Conservation (phyloP, 2,113 vertebrate species). For the Zosterops borbonicus region DNA sequence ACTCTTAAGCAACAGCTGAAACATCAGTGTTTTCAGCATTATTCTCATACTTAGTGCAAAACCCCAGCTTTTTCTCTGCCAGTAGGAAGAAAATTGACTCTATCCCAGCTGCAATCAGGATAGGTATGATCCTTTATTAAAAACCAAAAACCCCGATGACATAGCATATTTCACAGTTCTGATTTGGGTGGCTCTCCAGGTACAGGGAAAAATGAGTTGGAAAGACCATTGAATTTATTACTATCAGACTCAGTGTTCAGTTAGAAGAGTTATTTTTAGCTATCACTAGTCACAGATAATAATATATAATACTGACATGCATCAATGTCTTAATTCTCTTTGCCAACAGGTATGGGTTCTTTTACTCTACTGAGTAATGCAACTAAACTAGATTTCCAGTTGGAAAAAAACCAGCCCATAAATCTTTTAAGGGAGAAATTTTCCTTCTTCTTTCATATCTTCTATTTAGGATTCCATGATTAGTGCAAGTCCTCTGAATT, state of each 20-base stretch:
- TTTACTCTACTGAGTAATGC: neutral
- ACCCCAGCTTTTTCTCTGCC: no score
- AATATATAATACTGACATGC: neutral
- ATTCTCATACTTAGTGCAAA: neutral
- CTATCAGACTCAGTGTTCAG: neutral
- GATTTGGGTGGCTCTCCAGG: neutral
- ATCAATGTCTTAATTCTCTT: neutral
- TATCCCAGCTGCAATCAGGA: neutral
- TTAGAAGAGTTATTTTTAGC: neutral
- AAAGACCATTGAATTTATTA: neutral
- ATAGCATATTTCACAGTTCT: neutral
- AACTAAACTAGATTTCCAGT: neutral
- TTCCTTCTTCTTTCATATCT: neutral
- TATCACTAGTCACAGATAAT: accelerated
- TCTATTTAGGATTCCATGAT: neutral
- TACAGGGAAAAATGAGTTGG: neutral
- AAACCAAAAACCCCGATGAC: neutral
- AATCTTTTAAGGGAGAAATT: neutral
- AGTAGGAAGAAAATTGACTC: neutral
- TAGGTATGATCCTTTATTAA: neutral
- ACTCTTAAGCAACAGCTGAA: neutral
- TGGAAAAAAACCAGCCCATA: accelerated
- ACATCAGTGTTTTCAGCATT: neutral
- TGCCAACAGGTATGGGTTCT: neutral
- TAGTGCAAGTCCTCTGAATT: neutral